phyloP scores from a whole-genome alignment of 2,888 invertebrate genomes.

The Zele albiditarsus region DNA sequence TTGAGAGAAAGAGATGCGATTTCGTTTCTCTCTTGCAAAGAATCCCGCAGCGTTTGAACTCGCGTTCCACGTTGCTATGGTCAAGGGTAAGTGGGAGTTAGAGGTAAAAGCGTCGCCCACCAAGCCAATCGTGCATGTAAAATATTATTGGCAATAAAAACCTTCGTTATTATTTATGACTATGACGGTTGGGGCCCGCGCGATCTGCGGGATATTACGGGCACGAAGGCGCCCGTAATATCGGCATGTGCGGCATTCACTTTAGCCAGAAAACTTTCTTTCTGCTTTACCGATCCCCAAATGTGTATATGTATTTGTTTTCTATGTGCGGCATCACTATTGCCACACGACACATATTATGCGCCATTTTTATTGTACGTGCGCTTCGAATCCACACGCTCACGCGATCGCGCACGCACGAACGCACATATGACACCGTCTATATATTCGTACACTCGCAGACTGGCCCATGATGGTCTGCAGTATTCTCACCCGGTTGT shows the following conservation, averaged over 20 bases:
- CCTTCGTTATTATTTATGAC: constrained; percentile 61
- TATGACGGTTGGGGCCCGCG: constrained; percentile 42
- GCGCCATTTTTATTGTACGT: constrained; percentile 24
- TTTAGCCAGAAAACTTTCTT: constrained; percentile 9
- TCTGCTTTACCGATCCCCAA: background rate
- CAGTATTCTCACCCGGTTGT: constrained; percentile 21
- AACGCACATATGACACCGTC: constrained; percentile 26
- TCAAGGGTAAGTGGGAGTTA: constrained; percentile 27
- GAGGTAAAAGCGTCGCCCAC: constrained; percentile 33
- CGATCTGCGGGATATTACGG: constrained; percentile 53
- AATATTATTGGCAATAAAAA: constrained; percentile 63
- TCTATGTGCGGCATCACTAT: constrained; percentile 12
- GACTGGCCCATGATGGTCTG: constrained; percentile 7
- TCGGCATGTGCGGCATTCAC: constrained; percentile 28
- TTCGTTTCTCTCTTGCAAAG: constrained; percentile 18
- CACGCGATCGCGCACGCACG: constrained; percentile 38
- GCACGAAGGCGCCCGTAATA: constrained; percentile 45
- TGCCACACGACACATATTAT: constrained; percentile 27
- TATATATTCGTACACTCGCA: constrained; percentile 19
- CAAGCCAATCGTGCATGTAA: constrained; percentile 48
- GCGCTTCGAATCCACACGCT: constrained; percentile 30
- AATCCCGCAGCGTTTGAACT: constrained; percentile 23
- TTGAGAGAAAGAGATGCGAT: background rate
- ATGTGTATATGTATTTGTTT: constrained; percentile 3
- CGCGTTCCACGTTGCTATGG: constrained; percentile 23